These are phyloP conservation scores for Diarsia rubi DNA, from an alignment of 2,888 invertebrate species.

Conservation along the genomic window DNA sequence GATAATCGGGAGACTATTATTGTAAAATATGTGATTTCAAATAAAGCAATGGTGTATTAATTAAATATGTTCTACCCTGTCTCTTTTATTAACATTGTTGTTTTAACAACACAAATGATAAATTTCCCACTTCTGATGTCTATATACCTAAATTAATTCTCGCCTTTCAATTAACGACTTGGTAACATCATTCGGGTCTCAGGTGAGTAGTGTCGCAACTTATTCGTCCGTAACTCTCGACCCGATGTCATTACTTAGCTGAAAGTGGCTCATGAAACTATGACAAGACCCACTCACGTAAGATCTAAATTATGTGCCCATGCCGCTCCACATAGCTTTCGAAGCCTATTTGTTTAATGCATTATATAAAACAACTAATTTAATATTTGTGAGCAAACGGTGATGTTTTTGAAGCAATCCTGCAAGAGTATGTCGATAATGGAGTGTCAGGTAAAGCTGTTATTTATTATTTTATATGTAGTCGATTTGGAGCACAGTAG, in stretches of 20 bases:
- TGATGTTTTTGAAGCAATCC: slow-evolving; percentile 3
- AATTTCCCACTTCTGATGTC: background rate
- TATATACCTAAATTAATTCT: slow-evolving; percentile 4
- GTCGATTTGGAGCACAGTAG: slow-evolving; percentile 76
- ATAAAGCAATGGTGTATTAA: slow-evolving; percentile 16
- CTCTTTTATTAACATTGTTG: slow-evolving; percentile 1
- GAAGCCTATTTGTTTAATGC: slow-evolving; percentile 66
- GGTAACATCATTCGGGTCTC: slow-evolving; percentile 59
- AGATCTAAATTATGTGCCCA: slow-evolving; percentile 76
- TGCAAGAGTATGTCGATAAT: slow-evolving; percentile 30
- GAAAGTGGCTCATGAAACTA: slow-evolving; percentile 84
- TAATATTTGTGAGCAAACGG: background rate
- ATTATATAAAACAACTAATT: slow-evolving; percentile 1
- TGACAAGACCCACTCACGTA: slow-evolving; percentile 82
- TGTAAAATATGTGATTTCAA: slow-evolving; percentile 27
- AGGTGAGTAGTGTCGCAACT: slow-evolving; percentile 75
- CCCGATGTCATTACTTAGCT: slow-evolving; percentile 80
- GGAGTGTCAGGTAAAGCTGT: slow-evolving; percentile 54
- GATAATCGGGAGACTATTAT: slow-evolving; percentile 19
- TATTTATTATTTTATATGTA: slow-evolving; percentile 74
- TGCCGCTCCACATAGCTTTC: slow-evolving; percentile 60
- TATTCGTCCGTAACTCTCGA: slow-evolving; percentile 74
- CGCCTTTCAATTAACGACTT: slow-evolving; percentile 21
- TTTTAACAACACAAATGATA: slow-evolving; percentile 8
- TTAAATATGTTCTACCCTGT: slow-evolving; percentile 6